phyloP scores from a whole-genome alignment of 23 tunicate species.

The Aplidium turbinatum region DNA sequence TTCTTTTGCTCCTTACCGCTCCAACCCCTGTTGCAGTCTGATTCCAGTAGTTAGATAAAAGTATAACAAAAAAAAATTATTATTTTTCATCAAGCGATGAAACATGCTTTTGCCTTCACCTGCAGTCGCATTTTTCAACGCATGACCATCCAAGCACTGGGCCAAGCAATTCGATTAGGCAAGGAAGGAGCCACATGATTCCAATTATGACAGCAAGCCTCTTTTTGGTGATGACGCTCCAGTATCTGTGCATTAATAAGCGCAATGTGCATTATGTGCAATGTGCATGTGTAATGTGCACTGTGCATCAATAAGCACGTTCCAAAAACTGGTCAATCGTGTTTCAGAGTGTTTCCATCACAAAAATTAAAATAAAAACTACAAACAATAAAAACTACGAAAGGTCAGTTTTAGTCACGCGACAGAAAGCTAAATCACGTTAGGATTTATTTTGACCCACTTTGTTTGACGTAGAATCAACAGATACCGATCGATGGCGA shows the following conservation, averaged over 20 bases:
- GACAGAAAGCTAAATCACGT: not conserved
- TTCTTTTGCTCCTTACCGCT: no score
- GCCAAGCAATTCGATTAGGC: constrained; percentile 11
- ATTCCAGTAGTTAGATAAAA: not conserved
- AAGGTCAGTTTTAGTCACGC: no score
- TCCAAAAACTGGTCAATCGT: no score
- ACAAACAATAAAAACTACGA: no score
- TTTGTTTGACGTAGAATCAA: constrained; percentile 38
- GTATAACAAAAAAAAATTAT: not conserved
- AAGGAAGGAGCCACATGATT: constrained; percentile 52
- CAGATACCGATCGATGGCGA: constrained; percentile 59
- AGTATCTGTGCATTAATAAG: constrained; percentile 42
- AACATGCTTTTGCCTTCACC: constrained; percentile 37
- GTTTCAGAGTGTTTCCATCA: no score
- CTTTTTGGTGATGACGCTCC: constrained; percentile 24
- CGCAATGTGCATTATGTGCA: no score
- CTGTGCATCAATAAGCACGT: no score
- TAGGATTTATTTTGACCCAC: constrained; percentile 10
- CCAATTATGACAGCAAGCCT: constrained; percentile 11
- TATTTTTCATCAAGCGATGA: no score
- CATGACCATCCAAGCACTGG: constrained; percentile 69
- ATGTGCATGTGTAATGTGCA: no score
- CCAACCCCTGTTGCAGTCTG: no score
- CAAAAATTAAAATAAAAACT: no score
- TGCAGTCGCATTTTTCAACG: constrained; percentile 63